Evolutionary conservation across 1,140 invertebrate genomes (phyloP), one percentile per base, ranked within the genome.

Genomic region (Neuroterus valhalla): DNA sequence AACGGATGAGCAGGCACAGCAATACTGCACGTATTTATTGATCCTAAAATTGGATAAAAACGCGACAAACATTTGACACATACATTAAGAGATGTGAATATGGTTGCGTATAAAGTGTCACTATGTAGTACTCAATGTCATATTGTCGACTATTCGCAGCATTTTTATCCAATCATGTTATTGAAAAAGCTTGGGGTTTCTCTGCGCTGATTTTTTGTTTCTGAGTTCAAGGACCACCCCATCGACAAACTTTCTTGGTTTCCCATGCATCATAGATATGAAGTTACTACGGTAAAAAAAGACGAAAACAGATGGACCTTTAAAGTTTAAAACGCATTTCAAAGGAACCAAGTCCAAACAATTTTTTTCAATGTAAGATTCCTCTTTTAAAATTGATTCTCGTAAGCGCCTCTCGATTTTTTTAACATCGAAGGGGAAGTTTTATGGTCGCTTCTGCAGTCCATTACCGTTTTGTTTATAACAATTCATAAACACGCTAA

Each of bases 401-500:
- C 55, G 52, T 66, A 75, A 44, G 50, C 68, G 55, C 26, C 19
- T 62, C 55, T 62, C 55, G 70, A 48, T 43, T 81, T 81, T 79
- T 77, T 78, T 77, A 75, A 78, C 73, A 74, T 78, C 76, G 80
- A 78, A 83, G 77, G 81, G 79, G 80, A 82, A 82, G 78, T 71
- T 89, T 87, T 84, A 88, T 81, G 77, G 82, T 81, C 85, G 87
- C 85, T 89, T 88, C 88, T 90, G 89, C 87, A 89, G 87, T 89
- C 86, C 88, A 90, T 90, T 90, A 89, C 84, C 81, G 85, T 84
- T 84, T 84, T 88, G 88, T 89, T 89, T 89, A 88, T 81, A 86
- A 85, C 84, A 84, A 85, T 87, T 83, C 83, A 79, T 89, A 90
- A 90, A 90, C 88, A 89, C 84, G 86, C 80, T 80, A 81, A 83